These are phyloP conservation scores for Hapalemur alaotrensis DNA, from an alignment of 2,797 vertebrate genomes.

Conservation along the genomic window DNA sequence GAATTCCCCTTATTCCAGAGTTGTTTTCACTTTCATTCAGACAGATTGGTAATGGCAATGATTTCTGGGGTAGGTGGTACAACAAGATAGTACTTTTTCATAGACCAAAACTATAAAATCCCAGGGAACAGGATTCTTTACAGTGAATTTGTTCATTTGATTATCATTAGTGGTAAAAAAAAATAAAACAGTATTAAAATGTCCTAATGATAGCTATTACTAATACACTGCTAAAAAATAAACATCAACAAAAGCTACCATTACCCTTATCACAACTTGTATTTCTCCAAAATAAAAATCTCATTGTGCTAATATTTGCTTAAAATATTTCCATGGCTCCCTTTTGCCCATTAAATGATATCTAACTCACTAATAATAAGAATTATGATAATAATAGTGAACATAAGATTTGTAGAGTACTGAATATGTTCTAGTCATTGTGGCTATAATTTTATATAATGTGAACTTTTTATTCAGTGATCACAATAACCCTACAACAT, in stretches of 20 bases:
- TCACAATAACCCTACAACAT: not conserved
- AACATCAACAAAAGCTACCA: not conserved
- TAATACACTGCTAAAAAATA: not conserved
- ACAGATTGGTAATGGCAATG: not conserved
- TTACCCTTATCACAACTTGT: not conserved
- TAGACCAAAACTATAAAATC: not conserved
- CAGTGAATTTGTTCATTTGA: not conserved
- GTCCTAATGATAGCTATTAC: not conserved
- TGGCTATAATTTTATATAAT: not conserved
- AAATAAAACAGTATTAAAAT: not conserved
- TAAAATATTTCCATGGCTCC: not conserved
- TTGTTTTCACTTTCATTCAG: not conserved
- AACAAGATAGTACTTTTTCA: not conserved
- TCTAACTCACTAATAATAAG: not conserved
- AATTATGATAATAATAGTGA: not conserved
- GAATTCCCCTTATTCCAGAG: not conserved
- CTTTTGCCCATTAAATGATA: not conserved
- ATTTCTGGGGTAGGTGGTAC: not conserved
- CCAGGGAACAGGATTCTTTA: not conserved
- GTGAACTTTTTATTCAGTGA: not conserved
- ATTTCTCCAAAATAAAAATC: not conserved
- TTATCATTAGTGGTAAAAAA: not conserved
- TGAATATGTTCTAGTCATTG: not conserved
- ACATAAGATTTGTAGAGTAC: not conserved
- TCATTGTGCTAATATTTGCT: not conserved